These are phyloP conservation scores for Crepidodera aurea DNA, from an alignment of 2,888 invertebrate genomes.

Conservation along the genomic window DNA sequence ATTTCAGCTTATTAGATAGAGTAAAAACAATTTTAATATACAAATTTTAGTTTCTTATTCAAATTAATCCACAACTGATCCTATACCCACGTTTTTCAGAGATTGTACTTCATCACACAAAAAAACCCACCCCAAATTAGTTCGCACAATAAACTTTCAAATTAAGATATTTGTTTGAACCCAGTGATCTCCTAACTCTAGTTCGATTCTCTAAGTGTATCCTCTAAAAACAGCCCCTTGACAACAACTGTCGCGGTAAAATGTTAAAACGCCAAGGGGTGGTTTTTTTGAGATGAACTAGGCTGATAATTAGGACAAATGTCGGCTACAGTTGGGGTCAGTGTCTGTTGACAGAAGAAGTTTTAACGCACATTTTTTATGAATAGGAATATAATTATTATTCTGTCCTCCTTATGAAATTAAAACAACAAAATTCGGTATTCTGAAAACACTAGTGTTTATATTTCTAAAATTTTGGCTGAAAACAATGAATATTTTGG, in stretches of 20 bases:
- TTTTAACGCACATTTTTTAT: too few species aligned
- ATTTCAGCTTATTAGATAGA: too few species aligned
- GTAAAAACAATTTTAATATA: too few species aligned
- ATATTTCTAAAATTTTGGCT: too few species aligned
- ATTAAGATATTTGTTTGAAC: constrained; percentile 41
- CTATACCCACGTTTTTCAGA: not conserved
- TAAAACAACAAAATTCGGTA: too few species aligned
- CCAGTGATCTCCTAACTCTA: constrained; percentile 35
- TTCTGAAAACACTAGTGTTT: too few species aligned
- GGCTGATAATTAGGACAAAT: constrained; percentile 14
- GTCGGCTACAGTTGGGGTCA: not conserved
- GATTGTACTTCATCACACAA: constrained; percentile 2
- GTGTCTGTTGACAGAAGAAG: not conserved
- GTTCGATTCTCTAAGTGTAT: constrained; percentile 25
- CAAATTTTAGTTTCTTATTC: not conserved
- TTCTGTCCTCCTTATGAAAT: too few species aligned
- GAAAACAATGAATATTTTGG: too few species aligned
- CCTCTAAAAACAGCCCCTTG: constrained; percentile 28
- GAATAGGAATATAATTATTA: too few species aligned
- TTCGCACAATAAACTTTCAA: constrained; percentile 35
- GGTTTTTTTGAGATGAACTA: constrained; percentile 11
- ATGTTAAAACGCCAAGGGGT: constrained; percentile 36
- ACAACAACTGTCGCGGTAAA: constrained; percentile 45
- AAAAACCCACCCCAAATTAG: constrained; percentile 15
- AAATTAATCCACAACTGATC: too few species aligned